Evolutionary conservation across 2,888 invertebrate species (phyloP).

Genomic region (Nematopogon swammerdamellus): DNA sequence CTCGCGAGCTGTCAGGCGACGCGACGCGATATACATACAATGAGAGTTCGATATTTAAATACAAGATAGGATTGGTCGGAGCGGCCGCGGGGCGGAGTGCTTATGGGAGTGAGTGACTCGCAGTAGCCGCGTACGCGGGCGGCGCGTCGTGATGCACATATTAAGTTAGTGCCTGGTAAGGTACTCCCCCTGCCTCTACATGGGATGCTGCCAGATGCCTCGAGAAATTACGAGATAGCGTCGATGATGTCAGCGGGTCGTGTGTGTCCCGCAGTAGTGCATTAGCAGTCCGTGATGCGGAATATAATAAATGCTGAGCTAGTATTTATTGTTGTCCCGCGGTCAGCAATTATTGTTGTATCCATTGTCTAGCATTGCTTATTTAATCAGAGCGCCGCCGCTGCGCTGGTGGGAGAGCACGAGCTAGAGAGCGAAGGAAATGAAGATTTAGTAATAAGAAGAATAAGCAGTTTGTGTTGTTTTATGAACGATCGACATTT

Average conservation of each 20-base stretch:
- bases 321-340: not conserved
- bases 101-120: not conserved
- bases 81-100: conserved; percentile 26
- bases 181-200: conserved; percentile 25
- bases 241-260: conserved; percentile 36
- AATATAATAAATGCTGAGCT: not conserved
- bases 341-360: not conserved
- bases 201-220: conserved; percentile 32
- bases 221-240: conserved; percentile 38
- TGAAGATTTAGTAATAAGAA: no score
- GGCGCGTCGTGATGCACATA: conserved; percentile 52
- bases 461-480: no score
- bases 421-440: no score
- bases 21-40: conserved; percentile 49
- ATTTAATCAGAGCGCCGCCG: no score
- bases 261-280: conserved; percentile 33
- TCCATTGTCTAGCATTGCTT: not conserved
- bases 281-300: conserved; percentile 21
- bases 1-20: conserved; percentile 15
- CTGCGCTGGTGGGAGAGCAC: no score
- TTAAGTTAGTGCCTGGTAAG: conserved; percentile 36
- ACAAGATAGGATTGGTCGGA: conserved; percentile 50
- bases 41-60: conserved; percentile 40
- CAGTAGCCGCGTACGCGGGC: conserved; percentile 47
- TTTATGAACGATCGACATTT: no score